phyloP scores from a whole-genome alignment of 92 coral and sea anemone genomes.

The Palythoa grandis region DNA sequence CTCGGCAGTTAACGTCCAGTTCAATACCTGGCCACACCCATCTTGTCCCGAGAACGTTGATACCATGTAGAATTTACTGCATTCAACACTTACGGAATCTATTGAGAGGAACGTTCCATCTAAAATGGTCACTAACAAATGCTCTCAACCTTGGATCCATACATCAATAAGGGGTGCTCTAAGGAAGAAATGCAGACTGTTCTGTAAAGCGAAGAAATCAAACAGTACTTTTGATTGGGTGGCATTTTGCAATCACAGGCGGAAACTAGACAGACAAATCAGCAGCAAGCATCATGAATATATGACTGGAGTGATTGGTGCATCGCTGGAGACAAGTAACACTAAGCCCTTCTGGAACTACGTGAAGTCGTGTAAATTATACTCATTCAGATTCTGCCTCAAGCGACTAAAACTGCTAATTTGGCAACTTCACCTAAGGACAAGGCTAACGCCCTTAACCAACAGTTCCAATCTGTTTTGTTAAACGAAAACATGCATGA shows the following conservation, averaged over 20 bases:
- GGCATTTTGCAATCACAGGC: not conserved
- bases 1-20: not conserved
- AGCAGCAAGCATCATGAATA: slow-evolving; percentile 17
- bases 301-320: not conserved
- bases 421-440: slow-evolving; percentile 28
- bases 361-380: not conserved
- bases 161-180: slow-evolving; percentile 14
- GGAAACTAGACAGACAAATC: slow-evolving; percentile 10
- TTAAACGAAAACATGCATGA: slow-evolving; percentile 18
- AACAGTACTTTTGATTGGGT: slow-evolving; percentile 6
- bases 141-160: slow-evolving; percentile 9
- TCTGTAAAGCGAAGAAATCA: slow-evolving; percentile 26
- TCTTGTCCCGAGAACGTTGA: not conserved
- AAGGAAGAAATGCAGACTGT: slow-evolving; percentile 23
- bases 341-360: not conserved
- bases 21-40: slow-evolving; percentile 1
- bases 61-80: not conserved
- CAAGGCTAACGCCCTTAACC: slow-evolving; percentile 2
- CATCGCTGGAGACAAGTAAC: not conserved
- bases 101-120: slow-evolving; percentile 11
- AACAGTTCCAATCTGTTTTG: slow-evolving; percentile 28
- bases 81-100: not conserved
- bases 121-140: not conserved
- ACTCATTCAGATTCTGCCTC: not conserved
- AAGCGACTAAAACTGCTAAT: not conserved